Conservation (phyloP, 2,797 vertebrate species). For the Sebastes cheni region DNA sequence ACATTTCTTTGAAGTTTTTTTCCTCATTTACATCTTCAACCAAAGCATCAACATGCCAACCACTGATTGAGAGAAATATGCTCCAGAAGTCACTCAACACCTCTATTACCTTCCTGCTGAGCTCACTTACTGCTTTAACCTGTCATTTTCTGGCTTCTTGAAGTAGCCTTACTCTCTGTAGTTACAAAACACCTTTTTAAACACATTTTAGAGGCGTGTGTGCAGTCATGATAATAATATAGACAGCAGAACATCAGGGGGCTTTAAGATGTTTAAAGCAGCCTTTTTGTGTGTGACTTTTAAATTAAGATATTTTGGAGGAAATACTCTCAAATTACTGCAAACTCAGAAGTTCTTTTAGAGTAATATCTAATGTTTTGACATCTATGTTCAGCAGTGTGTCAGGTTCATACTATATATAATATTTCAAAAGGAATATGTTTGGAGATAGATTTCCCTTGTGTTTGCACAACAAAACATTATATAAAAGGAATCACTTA, state of each 20-base stretch:
- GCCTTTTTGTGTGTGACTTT: neutral
- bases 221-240: slow-evolving; percentile 35
- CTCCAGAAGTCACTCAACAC: neutral
- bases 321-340: neutral
- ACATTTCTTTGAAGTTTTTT: neutral
- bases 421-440: neutral
- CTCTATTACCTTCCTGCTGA: neutral
- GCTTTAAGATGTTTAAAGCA: neutral
- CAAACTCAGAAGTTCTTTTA: neutral
- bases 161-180: slow-evolving; percentile 7
- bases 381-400: neutral
- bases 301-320: neutral
- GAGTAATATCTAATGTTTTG: neutral
- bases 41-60: neutral
- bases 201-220: slow-evolving; percentile 29
- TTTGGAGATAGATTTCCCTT: neutral
- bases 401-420: neutral
- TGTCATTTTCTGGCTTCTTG: slow-evolving; percentile 43
- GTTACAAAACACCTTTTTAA: slow-evolving; percentile 38
- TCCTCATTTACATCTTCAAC: neutral
- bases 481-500: neutral
- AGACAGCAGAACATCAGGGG: neutral
- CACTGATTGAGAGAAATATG: neutral
- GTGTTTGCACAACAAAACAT: neutral
- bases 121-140: slow-evolving; percentile 15